Base-by-base conservation (phyloP, 2,888 invertebrate genomes). In the Idaea straminata region DNA sequence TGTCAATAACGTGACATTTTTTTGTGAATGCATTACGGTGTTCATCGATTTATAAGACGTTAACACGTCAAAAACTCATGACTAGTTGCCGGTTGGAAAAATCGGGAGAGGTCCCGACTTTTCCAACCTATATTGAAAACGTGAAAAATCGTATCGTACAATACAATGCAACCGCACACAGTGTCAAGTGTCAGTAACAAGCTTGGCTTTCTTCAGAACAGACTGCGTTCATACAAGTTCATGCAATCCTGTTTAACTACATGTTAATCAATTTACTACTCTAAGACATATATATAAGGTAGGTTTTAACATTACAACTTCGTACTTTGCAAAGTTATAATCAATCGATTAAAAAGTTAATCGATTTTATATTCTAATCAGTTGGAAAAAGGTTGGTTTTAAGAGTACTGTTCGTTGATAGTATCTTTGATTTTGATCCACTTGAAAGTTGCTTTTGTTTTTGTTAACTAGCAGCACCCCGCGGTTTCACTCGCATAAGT, bases 131-230 rank as follows among this genome's bases (percentile, higher is more conserved):
- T 36, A 7, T 47, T 10, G 3, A 25, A 25, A 25, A 25, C 25
- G 25, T 25, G 1, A 25, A 25, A 13, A 13, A 47, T 13, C 47
- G 47, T 47, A 47, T 47, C 47, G 47, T 47, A 47, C 13, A 0
- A 7, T 7, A 47, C 47, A 47, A 47, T 47, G 47, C 10, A 47
- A 47, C 6, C 47, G 47, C 47, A 47, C 47, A 47, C 47, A 47
- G 47, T 47, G 47, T 47, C 47, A 47, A 47, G 47, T 47, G 47
- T 47, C 47, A 47, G 47, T 47, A 47, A 47, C 47, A 47, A 47
- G 47, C 47, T 10, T 47, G 13, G 47, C 47, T 47, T 47, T 47
- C 47, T 47, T 47, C 47, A 47, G 47, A 47, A 47, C 47, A 47
- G 47, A 47, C 47, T 10, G 5, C 10, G 36, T 10, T 47, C 47